phyloP scores from a whole-genome alignment of 2,888 invertebrate species.

The Halictus quadricinctus region DNA sequence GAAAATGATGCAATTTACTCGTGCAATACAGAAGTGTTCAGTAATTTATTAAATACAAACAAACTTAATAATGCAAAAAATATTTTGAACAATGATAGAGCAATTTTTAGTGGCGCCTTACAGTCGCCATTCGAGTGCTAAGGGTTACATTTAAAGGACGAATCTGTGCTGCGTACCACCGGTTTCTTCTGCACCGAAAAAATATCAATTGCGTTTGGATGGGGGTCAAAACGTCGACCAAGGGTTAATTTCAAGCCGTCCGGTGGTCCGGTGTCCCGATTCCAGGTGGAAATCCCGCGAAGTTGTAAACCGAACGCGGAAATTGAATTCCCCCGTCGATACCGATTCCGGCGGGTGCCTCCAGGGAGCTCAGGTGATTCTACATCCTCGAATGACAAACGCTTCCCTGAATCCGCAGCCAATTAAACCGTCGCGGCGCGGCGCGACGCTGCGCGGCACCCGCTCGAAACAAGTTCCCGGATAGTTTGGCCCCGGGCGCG shows the following conservation, averaged over 20 bases:
- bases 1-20: no score
- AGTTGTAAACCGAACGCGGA: slow-evolving; percentile 16
- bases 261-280: not conserved
- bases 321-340: slow-evolving; percentile 7
- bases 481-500: not conserved
- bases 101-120: no score
- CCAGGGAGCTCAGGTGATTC: slow-evolving; percentile 12
- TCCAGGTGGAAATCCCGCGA: slow-evolving; percentile 8
- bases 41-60: no score
- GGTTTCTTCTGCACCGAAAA: not conserved
- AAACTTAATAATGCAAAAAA: no score
- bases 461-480: slow-evolving; percentile 1
- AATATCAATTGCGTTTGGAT: not conserved
- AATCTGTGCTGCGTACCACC: no score
- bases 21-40: no score
- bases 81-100: no score
- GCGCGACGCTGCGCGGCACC: not conserved
- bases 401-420: slow-evolving; percentile 10
- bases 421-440: slow-evolving; percentile 4
- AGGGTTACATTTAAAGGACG: no score
- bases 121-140: no score
- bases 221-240: not conserved
- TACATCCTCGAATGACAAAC: slow-evolving; percentile 6
- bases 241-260: not conserved
- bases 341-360: not conserved